Evolutionary conservation across 2,888 invertebrate species (phyloP).

Genomic region (Dryococelus australis): DNA sequence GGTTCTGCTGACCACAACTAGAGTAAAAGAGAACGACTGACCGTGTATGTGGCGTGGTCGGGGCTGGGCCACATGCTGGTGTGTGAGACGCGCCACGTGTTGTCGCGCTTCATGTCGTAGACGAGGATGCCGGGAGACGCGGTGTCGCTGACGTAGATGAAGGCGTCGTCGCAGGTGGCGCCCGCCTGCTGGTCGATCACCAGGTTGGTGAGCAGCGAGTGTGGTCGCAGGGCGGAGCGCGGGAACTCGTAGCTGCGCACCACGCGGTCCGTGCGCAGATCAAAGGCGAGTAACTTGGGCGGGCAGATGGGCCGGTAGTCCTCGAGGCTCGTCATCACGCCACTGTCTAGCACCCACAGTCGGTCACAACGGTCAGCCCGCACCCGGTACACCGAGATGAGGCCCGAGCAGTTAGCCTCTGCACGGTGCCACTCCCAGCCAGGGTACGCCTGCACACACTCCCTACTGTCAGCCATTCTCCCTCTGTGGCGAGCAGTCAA

Average conservation of each 20-base stretch:
- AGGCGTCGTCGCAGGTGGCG: conserved; percentile 75
- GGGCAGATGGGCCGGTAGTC: conserved; percentile 66
- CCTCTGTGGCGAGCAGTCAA: neutral
- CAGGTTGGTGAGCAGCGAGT: conserved; percentile 79
- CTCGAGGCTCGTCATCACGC: conserved; percentile 62
- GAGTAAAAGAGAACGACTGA: conserved; percentile 42
- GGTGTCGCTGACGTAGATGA: conserved; percentile 82
- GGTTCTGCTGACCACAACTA: no score
- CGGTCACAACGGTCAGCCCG: conserved; percentile 82
- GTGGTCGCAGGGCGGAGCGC: conserved; percentile 69
- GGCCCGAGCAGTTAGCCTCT: conserved; percentile 74
- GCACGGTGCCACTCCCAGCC: conserved; percentile 81
- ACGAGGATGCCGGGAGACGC: conserved; percentile 73
- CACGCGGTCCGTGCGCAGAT: conserved; percentile 74
- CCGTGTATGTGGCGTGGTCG: conserved; percentile 74
- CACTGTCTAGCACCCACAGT: conserved; percentile 83
- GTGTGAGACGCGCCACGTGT: conserved; percentile 82
- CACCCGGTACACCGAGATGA: conserved; percentile 81
- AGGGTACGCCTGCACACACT: conserved; percentile 67
- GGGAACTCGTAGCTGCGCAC: conserved; percentile 75
- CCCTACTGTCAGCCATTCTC: neutral
- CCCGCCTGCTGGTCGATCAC: conserved; percentile 71
- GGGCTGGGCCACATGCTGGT: conserved; percentile 88
- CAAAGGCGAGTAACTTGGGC: conserved; percentile 82
- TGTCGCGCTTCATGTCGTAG: conserved; percentile 75